These are phyloP conservation scores for Mus minutoides DNA, from an alignment of 2,797 vertebrate species.

Conservation along the genomic window DNA sequence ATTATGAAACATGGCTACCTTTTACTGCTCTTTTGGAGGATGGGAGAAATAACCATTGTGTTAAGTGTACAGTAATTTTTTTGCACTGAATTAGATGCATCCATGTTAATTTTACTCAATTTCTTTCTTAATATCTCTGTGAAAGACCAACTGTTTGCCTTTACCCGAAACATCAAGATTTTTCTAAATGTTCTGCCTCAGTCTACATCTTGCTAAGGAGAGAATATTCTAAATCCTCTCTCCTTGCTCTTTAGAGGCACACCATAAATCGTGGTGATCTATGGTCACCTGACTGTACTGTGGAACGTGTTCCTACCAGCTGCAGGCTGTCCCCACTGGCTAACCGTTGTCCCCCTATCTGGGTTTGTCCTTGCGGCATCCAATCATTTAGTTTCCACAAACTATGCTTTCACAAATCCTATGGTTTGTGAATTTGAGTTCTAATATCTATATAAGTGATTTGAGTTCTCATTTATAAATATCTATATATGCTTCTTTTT, in stretches of 20 bases:
- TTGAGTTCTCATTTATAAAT: neutral
- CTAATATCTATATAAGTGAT: neutral
- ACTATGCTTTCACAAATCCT: neutral
- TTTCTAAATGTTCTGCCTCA: neutral
- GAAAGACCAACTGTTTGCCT: neutral
- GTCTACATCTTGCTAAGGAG: neutral
- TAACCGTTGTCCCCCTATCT: too few relatives aligned
- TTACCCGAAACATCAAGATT: neutral
- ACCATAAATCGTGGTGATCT: neutral
- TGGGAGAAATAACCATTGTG: neutral
- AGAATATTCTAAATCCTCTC: neutral
- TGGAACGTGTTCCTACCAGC: neutral
- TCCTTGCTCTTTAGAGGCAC: neutral
- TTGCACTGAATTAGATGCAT: neutral
- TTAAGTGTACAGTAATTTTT: neutral
- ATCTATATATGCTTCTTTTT: neutral
- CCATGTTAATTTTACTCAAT: neutral
- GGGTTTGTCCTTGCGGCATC: neutral
- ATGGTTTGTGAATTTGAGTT: neutral
- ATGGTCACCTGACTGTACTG: neutral
- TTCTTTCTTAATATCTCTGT: constrained; percentile 38
- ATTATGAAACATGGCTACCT: constrained; percentile 3
- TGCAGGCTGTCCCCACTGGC: neutral
- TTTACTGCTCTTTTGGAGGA: neutral
- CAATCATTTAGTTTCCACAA: neutral